Conservation (phyloP, 1,140 invertebrate species). For the Drosophila guanche region DNA sequence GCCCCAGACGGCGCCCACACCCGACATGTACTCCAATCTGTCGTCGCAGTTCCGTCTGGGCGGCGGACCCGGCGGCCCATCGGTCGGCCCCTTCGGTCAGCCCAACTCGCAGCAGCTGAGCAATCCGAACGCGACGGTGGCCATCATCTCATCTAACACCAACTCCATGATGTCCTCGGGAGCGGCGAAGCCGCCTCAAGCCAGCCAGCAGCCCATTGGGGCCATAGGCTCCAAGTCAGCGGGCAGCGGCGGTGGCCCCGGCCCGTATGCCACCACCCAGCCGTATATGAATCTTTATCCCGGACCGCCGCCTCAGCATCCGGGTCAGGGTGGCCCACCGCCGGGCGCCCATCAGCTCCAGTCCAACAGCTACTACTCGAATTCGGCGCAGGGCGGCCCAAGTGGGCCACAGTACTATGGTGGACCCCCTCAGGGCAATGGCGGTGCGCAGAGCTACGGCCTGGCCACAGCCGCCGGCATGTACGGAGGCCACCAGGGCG, state of each 20-base stretch:
- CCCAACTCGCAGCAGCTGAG: conserved; percentile 88
- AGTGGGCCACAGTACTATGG: conserved; percentile 83
- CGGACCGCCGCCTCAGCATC: conserved; percentile 83
- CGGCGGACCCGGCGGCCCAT: conserved; percentile 88
- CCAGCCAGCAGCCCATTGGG: conserved; percentile 90
- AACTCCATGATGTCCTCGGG: conserved; percentile 94
- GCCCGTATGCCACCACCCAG: conserved; percentile 82
- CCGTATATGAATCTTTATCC: conserved; percentile 82
- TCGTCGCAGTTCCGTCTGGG: conserved; percentile 89
- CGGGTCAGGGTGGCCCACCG: conserved; percentile 82
- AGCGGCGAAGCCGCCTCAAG: conserved; percentile 89
- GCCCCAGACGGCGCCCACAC: conserved; percentile 86
- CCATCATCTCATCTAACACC: conserved; percentile 90
- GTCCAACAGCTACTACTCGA: conserved; percentile 86
- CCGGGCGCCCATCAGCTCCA: conserved; percentile 85
- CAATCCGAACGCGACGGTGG: conserved; percentile 89
- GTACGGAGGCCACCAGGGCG: conserved; percentile 83
- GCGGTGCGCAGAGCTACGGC: conserved; percentile 85
- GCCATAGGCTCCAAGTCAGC: conserved; percentile 90
- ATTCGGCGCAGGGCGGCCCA: conserved; percentile 84
- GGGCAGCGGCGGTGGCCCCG: conserved; percentile 82
- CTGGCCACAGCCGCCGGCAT: conserved; percentile 84
- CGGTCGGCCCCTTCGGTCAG: conserved; percentile 86
- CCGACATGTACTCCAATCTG: conserved; percentile 92
- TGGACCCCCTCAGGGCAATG: conserved; percentile 81